Evolutionary conservation across 2,888 invertebrate genomes (phyloP).

Genomic region (Melieria picta): DNA sequence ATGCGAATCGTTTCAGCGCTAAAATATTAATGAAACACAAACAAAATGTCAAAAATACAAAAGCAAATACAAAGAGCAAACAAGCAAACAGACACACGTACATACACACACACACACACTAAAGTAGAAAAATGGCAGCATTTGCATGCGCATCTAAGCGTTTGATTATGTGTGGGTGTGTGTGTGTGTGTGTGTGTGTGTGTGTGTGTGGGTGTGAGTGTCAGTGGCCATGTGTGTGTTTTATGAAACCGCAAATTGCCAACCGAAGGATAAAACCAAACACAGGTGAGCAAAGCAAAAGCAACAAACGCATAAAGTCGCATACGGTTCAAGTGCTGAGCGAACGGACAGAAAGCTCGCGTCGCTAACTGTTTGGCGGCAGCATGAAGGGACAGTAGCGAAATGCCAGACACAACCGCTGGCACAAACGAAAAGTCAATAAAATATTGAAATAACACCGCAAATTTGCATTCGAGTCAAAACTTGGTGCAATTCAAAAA

Average conservation of each 20-base stretch:
- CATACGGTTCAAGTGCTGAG: too few species aligned
- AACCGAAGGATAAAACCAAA: too few species aligned
- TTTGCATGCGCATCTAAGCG: not conserved
- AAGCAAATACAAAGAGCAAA: not conserved
- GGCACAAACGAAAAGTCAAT: too few species aligned
- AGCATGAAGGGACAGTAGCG: too few species aligned
- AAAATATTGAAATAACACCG: too few species aligned
- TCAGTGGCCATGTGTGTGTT: not conserved
- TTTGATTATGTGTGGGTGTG: not conserved
- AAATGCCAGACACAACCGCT: too few species aligned
- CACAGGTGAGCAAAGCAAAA: too few species aligned
- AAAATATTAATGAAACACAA: conserved; percentile 61
- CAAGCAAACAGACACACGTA: conserved; percentile 2
- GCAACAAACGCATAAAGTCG: too few species aligned
- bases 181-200: not conserved
- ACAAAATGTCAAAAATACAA: conserved; percentile 51
- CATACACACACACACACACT: conserved; percentile 2
- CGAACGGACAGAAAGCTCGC: too few species aligned
- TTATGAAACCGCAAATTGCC: not conserved
- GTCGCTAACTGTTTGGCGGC: too few species aligned
- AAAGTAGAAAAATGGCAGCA: not conserved
- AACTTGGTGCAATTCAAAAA: too few species aligned
- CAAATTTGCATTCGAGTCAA: too few species aligned
- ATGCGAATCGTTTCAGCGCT: conserved; percentile 56
- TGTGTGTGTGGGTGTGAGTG: not conserved